Evolutionary conservation across 2,113 vertebrate species (phyloP), one percentile per base, ranked within the genome.

Genomic region (Mus spicilegus): DNA sequence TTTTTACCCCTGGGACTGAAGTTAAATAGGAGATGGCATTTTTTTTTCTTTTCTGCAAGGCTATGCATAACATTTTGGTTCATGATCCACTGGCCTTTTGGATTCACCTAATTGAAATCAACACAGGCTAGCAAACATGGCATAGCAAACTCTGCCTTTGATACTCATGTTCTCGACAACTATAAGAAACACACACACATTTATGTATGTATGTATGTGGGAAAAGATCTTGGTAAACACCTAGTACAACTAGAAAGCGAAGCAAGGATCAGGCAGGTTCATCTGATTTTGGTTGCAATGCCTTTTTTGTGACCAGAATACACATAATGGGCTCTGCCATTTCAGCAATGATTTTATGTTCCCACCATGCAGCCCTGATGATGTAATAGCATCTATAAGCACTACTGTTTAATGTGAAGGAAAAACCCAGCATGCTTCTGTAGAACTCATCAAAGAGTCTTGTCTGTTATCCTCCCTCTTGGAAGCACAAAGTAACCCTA

Each of bases 21-120:
- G 14, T 61, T 14, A 72, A 87, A 73, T 91, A 72, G 19, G 10
- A 81, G 72, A 70, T 22, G 22, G 0, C 1, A 46, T 51, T 86
- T 93, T 42, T n/a, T n/a, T 93, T 81, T 17, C 69, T 88, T 86
- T 93, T 63, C 82, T 78, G 20, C 14, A 84, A 61, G 42, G 63
- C 0, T 69, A 19, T 39, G 14, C 4, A 20, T 11, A 42, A n/a
- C 63, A 63, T 17, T 80, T 75, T 7, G 28, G 33, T 89, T 36
- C 4, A 70, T 26, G 26, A 54, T 56, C 28, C 51, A 54, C 14
- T 72, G 82, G 16, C 82, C 5, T 13, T 13, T 46, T 24, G 4
- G 17, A 36, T 33, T 7, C 1, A 51, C 17, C 42, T 69, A 73
- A 11, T 24, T 51, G 33, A 6, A 46, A 33, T 4, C 49, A 36